Conservation (phyloP, 2,797 vertebrate genomes). For the Danio tinwini region DNA sequence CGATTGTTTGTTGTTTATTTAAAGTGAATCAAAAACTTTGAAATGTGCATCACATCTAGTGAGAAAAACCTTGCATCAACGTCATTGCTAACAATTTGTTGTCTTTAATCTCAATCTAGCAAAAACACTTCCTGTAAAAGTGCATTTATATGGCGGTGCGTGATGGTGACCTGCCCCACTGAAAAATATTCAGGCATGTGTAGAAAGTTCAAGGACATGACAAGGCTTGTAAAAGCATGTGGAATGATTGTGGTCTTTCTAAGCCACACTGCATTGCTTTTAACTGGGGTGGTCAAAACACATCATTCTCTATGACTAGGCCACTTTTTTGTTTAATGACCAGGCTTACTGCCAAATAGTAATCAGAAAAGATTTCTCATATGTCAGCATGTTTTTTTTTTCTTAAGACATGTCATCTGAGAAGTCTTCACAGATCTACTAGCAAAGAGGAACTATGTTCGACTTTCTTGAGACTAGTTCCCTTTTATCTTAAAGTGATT, state of each 20-base stretch:
- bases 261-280: background rate
- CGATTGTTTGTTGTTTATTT: too few relatives aligned
- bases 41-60: too few relatives aligned
- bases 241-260: conserved; percentile 2
- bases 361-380: conserved; percentile 5
- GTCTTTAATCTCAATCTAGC: background rate
- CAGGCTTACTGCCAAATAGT: background rate
- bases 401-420: background rate
- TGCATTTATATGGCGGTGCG: background rate
- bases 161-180: background rate
- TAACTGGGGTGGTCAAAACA: background rate
- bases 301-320: background rate
- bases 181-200: background rate
- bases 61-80: background rate
- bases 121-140: too few relatives aligned
- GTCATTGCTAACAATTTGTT: background rate
- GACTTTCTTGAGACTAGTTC: conserved; percentile 19
- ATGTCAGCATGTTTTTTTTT: background rate
- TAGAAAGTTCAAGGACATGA: background rate
- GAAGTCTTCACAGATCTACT: background rate
- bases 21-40: too few relatives aligned
- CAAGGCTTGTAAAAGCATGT: background rate
- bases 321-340: background rate
- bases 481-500: conserved; percentile 14
- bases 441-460: conserved; percentile 34